These are phyloP conservation scores for Scyliorhinus canicula DNA, from an alignment of 2,797 vertebrate genomes.

Conservation along the genomic window DNA sequence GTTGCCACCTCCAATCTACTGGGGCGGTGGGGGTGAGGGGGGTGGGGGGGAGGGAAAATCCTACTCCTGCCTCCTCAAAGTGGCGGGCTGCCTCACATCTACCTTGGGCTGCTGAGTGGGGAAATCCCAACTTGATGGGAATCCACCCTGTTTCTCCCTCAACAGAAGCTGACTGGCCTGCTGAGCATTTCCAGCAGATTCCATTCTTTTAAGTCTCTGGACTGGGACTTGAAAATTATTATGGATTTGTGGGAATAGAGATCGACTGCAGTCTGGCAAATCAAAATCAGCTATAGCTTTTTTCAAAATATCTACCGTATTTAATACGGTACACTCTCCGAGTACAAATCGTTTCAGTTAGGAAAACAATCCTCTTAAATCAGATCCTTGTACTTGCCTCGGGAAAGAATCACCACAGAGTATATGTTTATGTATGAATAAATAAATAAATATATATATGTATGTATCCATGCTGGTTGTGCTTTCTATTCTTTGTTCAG, in stretches of 20 bases:
- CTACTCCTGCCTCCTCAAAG: too few relatives aligned
- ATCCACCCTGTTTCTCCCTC: not conserved
- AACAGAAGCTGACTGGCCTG: not conserved
- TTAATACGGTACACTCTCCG: not conserved
- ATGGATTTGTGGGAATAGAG: not conserved
- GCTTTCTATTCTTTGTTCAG: not conserved
- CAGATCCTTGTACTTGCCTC: not conserved
- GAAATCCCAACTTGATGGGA: too few relatives aligned
- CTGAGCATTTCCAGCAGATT: not conserved
- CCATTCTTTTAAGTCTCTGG: not conserved
- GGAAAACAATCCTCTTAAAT: not conserved
- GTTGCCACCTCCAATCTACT: too few relatives aligned
- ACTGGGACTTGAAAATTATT: not conserved
- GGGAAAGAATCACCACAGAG: not conserved
- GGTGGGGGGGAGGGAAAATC: too few relatives aligned
- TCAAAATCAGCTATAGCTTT: not conserved
- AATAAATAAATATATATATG: too few relatives aligned
- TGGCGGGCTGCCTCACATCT: too few relatives aligned
- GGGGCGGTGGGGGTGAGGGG: too few relatives aligned
- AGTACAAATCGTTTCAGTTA: not conserved
- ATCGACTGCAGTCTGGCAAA: not conserved
- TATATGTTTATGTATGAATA: not conserved
- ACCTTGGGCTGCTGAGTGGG: too few relatives aligned
- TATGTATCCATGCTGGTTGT: not conserved
- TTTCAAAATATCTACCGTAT: not conserved